Evolutionary conservation across 2,888 invertebrate genomes (phyloP).

Genomic region (Drosophila subquinaria): DNA sequence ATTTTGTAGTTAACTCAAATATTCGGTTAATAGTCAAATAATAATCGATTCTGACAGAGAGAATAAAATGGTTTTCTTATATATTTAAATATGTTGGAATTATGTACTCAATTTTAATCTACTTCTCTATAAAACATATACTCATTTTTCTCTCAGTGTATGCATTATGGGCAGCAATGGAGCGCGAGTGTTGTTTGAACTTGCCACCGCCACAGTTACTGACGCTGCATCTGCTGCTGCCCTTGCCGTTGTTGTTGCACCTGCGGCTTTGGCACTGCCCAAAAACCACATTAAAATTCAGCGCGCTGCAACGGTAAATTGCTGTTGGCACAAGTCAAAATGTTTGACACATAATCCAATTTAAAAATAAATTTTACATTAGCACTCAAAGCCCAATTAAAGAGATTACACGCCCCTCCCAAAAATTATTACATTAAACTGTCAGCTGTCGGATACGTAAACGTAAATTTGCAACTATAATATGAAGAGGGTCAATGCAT

Average conservation of each 20-base stretch:
- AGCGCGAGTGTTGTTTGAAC: conserved; percentile 21
- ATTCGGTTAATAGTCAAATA: too few species aligned
- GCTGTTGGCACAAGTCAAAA: conserved; percentile 69
- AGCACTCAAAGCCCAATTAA: conserved; percentile 50
- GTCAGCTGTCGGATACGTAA: conserved; percentile 6
- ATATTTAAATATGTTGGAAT: too few species aligned
- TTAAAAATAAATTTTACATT: conserved; percentile 70
- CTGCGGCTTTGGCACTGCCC: conserved; percentile 57
- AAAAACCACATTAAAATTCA: conserved; percentile 77
- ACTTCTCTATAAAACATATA: too few species aligned
- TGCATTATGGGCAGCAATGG: conserved; percentile 15
- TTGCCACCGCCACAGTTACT: conserved; percentile 3
- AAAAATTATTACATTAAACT: conserved; percentile 12
- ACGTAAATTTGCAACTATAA: background rate
- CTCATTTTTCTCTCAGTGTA: too few species aligned
- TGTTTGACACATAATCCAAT: conserved; percentile 76
- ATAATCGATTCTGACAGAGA: too few species aligned
- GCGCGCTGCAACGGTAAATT: conserved; percentile 42
- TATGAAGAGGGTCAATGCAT: conserved; percentile 12
- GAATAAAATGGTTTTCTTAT: too few species aligned
- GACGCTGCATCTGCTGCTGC: conserved; percentile 1
- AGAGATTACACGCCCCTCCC: conserved; percentile 5
- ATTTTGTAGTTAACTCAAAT: too few species aligned
- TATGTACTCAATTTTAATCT: too few species aligned
- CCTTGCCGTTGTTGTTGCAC: conserved; percentile 14